Evolutionary conservation across 2,797 vertebrate species (phyloP).

Genomic region (Gambusia yucatana): DNA sequence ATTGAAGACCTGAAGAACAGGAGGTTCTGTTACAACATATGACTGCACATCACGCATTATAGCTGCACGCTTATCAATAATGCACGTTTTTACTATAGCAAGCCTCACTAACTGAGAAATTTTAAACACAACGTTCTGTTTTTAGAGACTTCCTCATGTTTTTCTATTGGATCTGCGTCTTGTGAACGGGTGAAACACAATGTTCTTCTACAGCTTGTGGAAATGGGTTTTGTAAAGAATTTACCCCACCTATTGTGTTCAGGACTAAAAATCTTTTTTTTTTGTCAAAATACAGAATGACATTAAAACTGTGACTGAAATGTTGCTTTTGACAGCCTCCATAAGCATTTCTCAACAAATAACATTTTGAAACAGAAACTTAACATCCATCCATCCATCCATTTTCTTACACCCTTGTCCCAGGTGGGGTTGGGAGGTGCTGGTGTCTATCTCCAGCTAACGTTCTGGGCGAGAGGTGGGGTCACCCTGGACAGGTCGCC

Average conservation of each 20-base stretch:
- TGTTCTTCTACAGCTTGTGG: background rate
- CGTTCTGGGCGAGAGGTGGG: too few relatives aligned
- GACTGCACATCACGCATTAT: background rate
- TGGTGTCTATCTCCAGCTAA: too few relatives aligned
- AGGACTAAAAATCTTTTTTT: background rate
- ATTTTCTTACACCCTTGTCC: too few relatives aligned
- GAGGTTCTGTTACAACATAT: slow-evolving; percentile 35
- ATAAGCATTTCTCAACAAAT: background rate
- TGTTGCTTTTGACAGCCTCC: too few relatives aligned
- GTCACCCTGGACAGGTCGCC: too few relatives aligned
- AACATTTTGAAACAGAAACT: background rate
- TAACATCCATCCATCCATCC: too few relatives aligned
- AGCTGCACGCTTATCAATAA: background rate
- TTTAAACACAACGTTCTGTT: slow-evolving; percentile 14
- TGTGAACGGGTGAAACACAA: background rate
- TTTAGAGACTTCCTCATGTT: background rate
- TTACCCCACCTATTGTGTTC: background rate
- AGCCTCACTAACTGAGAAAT: slow-evolving; percentile 12
- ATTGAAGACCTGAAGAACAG: slow-evolving; percentile 24
- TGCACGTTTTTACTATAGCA: background rate
- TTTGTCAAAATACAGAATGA: background rate
- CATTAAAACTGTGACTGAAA: background rate
- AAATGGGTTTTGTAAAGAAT: background rate
- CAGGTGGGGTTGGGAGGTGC: too few relatives aligned
- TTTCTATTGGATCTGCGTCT: background rate